Evolutionary conservation across 2,797 vertebrate species (phyloP).

Genomic region (Poeciliopsis paucimaculata): DNA sequence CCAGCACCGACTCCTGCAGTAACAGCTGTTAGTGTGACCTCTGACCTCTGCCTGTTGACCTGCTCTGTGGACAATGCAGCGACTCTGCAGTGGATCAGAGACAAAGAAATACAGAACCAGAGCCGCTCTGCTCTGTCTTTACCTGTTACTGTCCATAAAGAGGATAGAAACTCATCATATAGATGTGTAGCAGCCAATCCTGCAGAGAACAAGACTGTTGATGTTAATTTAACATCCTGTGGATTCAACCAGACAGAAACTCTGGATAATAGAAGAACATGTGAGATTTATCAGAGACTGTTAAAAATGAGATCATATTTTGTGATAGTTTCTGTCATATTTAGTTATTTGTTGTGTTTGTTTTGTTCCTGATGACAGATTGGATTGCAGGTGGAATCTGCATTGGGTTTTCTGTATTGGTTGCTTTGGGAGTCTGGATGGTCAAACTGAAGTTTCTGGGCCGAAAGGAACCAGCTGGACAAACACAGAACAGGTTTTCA

Average conservation of each 20-base stretch:
- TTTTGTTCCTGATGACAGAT: not conserved
- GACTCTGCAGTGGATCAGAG: not conserved
- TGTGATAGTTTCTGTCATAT: too few species aligned
- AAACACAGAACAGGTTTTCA: not conserved
- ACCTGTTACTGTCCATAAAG: not conserved
- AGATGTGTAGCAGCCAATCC: constrained; percentile 38
- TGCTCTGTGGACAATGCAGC: constrained; percentile 1
- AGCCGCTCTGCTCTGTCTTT: not conserved
- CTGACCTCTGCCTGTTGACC: constrained; percentile 1
- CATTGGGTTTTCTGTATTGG: too few species aligned
- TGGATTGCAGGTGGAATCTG: too few species aligned
- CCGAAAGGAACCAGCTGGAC: not conserved
- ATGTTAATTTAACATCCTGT: fast-evolving
- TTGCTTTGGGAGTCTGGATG: not conserved
- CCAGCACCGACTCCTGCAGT: constrained; percentile 18
- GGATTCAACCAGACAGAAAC: fast-evolving
- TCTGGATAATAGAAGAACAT: fast-evolving
- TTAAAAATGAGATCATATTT: not conserved
- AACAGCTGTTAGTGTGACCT: not conserved
- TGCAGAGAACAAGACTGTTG: not conserved
- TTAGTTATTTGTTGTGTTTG: not conserved
- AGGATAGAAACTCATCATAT: not conserved
- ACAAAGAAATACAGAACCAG: not conserved
- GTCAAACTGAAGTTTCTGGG: not conserved
- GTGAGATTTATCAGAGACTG: not conserved